These are phyloP conservation scores for Clistopyga incitator DNA, from an alignment of 2,888 invertebrate genomes.

Conservation along the genomic window DNA sequence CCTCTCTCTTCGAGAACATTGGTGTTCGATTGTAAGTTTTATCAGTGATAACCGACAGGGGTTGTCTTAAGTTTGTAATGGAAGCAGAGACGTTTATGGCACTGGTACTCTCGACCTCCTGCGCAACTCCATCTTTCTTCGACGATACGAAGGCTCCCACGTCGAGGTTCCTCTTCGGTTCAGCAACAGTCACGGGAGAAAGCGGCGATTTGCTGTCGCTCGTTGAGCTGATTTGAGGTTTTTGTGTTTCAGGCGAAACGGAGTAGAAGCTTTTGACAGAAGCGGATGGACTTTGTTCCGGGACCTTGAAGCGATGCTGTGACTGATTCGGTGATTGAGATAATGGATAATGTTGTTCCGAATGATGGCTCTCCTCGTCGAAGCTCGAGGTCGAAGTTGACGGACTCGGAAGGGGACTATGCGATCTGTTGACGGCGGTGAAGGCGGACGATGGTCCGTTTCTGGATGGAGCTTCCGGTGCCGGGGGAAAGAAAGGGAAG, in stretches of 20 bases:
- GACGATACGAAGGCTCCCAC: conserved; percentile 36
- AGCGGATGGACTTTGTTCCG: conserved; percentile 77
- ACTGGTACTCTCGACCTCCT: conserved; percentile 33
- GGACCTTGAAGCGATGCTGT: conserved; percentile 76
- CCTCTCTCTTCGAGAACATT: conserved; percentile 70
- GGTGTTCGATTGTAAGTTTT: conserved; percentile 79
- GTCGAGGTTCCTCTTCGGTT: conserved; percentile 71
- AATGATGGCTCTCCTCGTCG: conserved; percentile 86
- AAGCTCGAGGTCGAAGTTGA: conserved; percentile 89
- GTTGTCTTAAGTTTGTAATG: conserved; percentile 75
- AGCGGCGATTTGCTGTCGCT: conserved; percentile 79
- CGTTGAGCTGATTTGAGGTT: conserved; percentile 81
- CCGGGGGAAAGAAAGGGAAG: conserved; percentile 84
- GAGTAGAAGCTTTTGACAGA: conserved; percentile 75
- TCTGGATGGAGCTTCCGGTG: conserved; percentile 76
- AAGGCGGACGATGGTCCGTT: conserved; percentile 82
- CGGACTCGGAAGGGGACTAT: conserved; percentile 90
- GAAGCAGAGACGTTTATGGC: conserved; percentile 49
- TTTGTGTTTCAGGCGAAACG: conserved; percentile 81
- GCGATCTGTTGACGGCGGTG: conserved; percentile 84
- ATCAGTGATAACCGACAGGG: conserved; percentile 82
- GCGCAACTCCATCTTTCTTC: conserved; percentile 64
- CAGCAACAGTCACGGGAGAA: conserved; percentile 68
- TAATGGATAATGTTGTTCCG: conserved; percentile 79
- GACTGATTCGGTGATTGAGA: conserved; percentile 75